phyloP scores from a whole-genome alignment of 2,113 vertebrate species.

The Lophura nycthemera region DNA sequence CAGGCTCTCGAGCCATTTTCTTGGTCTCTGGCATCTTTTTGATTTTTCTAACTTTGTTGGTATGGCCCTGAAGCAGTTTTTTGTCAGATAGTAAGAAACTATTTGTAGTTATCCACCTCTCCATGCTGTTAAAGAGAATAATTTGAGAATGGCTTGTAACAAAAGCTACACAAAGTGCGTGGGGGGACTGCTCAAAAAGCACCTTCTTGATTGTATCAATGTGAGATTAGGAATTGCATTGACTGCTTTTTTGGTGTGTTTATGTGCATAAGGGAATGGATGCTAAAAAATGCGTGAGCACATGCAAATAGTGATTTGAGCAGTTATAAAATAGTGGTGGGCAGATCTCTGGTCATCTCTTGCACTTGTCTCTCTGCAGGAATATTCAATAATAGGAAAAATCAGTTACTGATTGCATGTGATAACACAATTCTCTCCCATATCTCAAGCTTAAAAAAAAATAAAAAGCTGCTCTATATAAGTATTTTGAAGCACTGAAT shows the following conservation, averaged over 20 bases:
- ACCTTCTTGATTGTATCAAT: not conserved
- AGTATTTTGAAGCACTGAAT: not conserved
- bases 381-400: not conserved
- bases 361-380: not conserved
- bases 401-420: rapidly evolving
- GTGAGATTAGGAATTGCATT: not conserved
- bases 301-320: not conserved
- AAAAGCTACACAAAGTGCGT: not conserved
- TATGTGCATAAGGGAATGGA: not conserved
- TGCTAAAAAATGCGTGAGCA: not conserved
- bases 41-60: not conserved
- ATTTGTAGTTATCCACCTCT: not conserved
- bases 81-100: not conserved
- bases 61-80: not conserved
- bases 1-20: not conserved
- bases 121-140: not conserved
- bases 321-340: not conserved
- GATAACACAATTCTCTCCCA: not conserved
- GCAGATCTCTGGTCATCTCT: not conserved
- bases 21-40: not conserved
- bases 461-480: not conserved
- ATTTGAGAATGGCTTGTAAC: not conserved
- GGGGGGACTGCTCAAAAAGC: not conserved
- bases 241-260: not conserved
- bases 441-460: not conserved